Base-by-base conservation (phyloP, 2,113 vertebrate genomes). In the Pelusios castaneus region DNA sequence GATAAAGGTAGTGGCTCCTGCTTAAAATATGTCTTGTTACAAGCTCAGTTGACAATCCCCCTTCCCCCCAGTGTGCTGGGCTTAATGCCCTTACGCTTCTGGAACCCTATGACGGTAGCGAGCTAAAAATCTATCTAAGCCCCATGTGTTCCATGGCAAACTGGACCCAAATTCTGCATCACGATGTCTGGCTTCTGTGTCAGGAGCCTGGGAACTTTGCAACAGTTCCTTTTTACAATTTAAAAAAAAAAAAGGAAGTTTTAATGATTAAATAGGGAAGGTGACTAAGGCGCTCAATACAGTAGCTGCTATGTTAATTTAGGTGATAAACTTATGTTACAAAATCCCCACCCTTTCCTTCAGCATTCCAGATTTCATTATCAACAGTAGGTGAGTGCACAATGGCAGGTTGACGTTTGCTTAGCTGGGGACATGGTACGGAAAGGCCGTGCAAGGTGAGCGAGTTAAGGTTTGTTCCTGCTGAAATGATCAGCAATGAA, bases 151-250 rank as follows among this genome's bases (percentile, higher is more conserved):
- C 3, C 22, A 41, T 24, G 38, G 38, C 67, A 73, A 41, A 73
- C 67, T 73, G 38, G 67, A 73, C 67, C 67, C 10, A 63, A 34
- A 29, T 34, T 63, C 31, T 63, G 31, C 60, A 22, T n/a, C 22
- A n/a, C 3, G 8, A 16, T 41, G 19, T 73, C 27, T 1, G 56
- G 67, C 25, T 49, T 41, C n/a, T 85, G 41, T 1, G 0, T 70
- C 80, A 56, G 70, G 0, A 17, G 60, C 91, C 87, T 82, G 86
- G 76, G 45, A 88, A 84, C 88, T 31, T 56, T 86, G 55, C 77
- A 4, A 2, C 79, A 60, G 79, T 82, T 70, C 58, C 47, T 67
- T 12, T 73, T 41, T 41, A 13, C 8, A 73, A 24, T 24, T n/a
- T n/a, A n/a, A n/a, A n/a, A 5, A 3, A 38, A 70, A 38, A 34